phyloP scores from a whole-genome alignment of 37 sponge, comb jelly and placozoan species.

The Chondrilla cf. caribensis region DNA sequence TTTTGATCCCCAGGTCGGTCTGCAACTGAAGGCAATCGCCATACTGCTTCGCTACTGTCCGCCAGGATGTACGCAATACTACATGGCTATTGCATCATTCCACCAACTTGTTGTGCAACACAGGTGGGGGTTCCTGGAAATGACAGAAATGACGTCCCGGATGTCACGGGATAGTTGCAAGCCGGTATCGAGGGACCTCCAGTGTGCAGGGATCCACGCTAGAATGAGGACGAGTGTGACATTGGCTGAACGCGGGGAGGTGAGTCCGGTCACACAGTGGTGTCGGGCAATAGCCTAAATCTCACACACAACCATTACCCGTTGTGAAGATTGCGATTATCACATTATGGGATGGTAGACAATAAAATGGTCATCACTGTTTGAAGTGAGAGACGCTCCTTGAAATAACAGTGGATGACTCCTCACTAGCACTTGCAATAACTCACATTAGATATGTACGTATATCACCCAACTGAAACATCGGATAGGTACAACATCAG shows the following conservation, averaged over 20 bases:
- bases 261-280: neutral
- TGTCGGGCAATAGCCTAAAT: neutral
- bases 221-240: neutral
- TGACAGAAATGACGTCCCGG: neutral
- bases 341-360: too few relatives aligned
- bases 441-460: too few relatives aligned
- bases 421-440: too few relatives aligned
- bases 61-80: neutral
- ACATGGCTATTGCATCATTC: slow-evolving; percentile 12
- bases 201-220: neutral
- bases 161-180: neutral
- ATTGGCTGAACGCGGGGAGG: neutral
- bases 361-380: too few relatives aligned
- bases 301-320: too few relatives aligned
- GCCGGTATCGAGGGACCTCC: neutral
- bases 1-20: neutral
- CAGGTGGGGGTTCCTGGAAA: neutral
- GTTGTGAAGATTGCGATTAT: too few relatives aligned
- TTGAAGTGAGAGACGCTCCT: too few relatives aligned
- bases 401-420: too few relatives aligned
- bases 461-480: too few relatives aligned
- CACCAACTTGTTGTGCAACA: neutral
- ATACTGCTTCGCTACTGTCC: neutral
- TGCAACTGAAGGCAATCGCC: neutral
- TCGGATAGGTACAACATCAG: too few relatives aligned